Evolutionary conservation across 2,797 vertebrate species (phyloP).

Genomic region (Nothura maculosa): DNA sequence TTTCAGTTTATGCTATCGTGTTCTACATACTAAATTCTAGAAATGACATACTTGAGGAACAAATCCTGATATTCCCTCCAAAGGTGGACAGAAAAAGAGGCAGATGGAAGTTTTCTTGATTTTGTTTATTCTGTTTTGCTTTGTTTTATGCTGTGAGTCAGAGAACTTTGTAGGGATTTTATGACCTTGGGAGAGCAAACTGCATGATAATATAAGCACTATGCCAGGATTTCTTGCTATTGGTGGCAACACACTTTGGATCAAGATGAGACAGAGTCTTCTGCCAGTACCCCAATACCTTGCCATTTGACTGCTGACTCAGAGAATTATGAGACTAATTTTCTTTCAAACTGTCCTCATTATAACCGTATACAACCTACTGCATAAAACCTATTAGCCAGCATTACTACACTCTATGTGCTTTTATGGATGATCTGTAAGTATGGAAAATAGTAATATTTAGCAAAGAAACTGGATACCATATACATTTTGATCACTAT

Average conservation of each 20-base stretch:
- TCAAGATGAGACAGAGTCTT: not conserved
- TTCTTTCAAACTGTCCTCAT: not conserved
- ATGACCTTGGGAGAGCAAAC: not conserved
- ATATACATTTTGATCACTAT: not conserved
- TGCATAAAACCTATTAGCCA: not conserved
- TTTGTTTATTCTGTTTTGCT: not conserved
- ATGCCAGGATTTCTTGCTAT: not conserved
- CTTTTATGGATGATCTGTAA: not conserved
- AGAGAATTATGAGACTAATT: not conserved
- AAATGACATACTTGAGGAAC: not conserved
- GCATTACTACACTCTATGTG: not conserved
- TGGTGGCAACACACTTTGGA: not conserved
- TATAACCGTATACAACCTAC: not conserved
- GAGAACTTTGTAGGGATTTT: not conserved
- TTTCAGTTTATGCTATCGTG: not conserved
- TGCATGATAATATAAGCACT: not conserved
- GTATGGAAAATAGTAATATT: not conserved
- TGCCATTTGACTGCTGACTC: not conserved
- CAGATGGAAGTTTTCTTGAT: not conserved
- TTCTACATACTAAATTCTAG: not conserved
- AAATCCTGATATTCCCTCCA: not conserved
- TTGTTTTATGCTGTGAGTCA: not conserved
- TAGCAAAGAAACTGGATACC: not conserved
- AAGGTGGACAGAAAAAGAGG: not conserved
- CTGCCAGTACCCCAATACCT: not conserved